Evolutionary conservation across 2,888 invertebrate genomes (phyloP).

Genomic region (Eupeodes luniger): DNA sequence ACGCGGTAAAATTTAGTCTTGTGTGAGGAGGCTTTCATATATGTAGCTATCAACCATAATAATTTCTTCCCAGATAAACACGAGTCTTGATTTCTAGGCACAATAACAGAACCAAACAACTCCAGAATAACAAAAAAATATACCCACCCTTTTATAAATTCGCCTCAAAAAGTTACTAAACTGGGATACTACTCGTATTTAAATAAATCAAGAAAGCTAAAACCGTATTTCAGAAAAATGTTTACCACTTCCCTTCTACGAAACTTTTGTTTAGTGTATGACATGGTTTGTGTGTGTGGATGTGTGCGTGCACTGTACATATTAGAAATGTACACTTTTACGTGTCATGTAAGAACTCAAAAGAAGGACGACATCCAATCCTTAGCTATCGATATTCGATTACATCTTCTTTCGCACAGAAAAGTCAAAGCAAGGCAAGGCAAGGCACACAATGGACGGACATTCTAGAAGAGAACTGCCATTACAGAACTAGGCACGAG

Average conservation of each 20-base stretch:
- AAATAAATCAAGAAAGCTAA: slow-evolving; percentile 40
- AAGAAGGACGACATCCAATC: slow-evolving; percentile 83
- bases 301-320: slow-evolving; percentile 31
- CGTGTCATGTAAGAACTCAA: slow-evolving; percentile 79
- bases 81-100: neutral
- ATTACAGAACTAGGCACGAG: slow-evolving; percentile 67
- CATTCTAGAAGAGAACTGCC: slow-evolving; percentile 47
- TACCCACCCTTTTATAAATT: neutral
- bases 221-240: neutral
- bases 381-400: slow-evolving; percentile 84
- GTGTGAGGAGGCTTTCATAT: no score
- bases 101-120: neutral
- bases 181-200: slow-evolving; percentile 32
- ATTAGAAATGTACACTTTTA: slow-evolving; percentile 63
- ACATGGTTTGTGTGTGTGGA: slow-evolving; percentile 1
- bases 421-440: slow-evolving; percentile 21
- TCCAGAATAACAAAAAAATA: neutral
- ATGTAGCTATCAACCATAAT: no score
- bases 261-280: slow-evolving; percentile 35
- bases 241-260: neutral
- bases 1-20: no score
- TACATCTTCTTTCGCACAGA: slow-evolving; percentile 78
- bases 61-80: no score
- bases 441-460: slow-evolving; percentile 46
- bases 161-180: slow-evolving; percentile 21